Percentiles rank a stretch among this genome's conserved stretches.
Evolutionary conservation across 2,797 vertebrate species (phyloP).

Genomic region (Sebastes nivosus): DNA sequence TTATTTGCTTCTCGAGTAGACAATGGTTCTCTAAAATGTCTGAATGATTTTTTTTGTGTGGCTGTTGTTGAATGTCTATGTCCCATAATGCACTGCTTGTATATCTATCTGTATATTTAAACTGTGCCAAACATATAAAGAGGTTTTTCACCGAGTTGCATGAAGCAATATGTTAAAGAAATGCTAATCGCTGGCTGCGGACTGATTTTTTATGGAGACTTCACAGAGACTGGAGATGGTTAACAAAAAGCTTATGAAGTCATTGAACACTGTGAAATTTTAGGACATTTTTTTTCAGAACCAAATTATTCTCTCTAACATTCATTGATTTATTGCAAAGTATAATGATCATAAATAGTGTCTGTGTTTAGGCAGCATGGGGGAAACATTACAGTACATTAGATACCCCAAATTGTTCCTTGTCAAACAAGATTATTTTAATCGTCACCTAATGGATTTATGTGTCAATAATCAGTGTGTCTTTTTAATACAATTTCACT

Average conservation of each 20-base stretch:
- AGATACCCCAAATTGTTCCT: slow-evolving; percentile 1
- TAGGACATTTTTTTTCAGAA: slow-evolving; percentile 50
- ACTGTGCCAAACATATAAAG: slow-evolving; percentile 76
- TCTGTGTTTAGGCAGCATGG: slow-evolving; percentile 22
- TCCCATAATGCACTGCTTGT: slow-evolving; percentile 71
- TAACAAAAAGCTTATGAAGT: slow-evolving; percentile 27
- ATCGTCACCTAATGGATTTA: background rate
- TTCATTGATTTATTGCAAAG: slow-evolving; percentile 25
- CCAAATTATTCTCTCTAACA: slow-evolving; percentile 27
- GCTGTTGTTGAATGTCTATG: slow-evolving; percentile 49
- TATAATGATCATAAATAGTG: slow-evolving; percentile 2
- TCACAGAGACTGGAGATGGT: slow-evolving; percentile 22
- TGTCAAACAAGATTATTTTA: background rate
- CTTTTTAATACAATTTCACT: background rate
- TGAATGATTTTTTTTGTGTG: slow-evolving; percentile 36
- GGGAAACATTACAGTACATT: background rate
- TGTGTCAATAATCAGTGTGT: slow-evolving; percentile 20
- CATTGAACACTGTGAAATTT: slow-evolving; percentile 76
- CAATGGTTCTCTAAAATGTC: background rate
- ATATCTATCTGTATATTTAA: slow-evolving; percentile 67
- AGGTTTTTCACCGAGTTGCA: slow-evolving; percentile 75
- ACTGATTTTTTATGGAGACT: slow-evolving; percentile 22
- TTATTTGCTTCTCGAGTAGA: slow-evolving; percentile 1
- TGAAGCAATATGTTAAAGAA: slow-evolving; percentile 75
- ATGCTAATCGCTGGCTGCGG: slow-evolving; percentile 16